These are phyloP conservation scores for Jordanella pulchra DNA, from an alignment of 2,797 vertebrate genomes.

Conservation along the genomic window DNA sequence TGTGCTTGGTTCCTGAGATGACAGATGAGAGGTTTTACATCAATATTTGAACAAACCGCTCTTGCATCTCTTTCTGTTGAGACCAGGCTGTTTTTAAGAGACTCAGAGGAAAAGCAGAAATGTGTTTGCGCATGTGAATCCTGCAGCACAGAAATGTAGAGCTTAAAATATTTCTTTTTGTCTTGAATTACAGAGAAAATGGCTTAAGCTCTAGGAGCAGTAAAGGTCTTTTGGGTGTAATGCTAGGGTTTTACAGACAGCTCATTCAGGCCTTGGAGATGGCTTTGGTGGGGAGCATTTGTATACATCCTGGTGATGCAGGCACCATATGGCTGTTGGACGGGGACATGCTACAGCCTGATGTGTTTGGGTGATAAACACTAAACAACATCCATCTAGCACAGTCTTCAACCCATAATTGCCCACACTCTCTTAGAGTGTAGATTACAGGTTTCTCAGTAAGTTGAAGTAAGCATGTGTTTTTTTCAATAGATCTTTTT, in stretches of 20 bases:
- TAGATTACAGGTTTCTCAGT: conserved; percentile 33
- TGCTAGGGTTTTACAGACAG: neutral
- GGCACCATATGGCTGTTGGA: conserved; percentile 20
- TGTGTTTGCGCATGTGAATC: conserved; percentile 41
- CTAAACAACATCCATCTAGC: conserved; percentile 28
- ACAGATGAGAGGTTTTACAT: conserved; percentile 70
- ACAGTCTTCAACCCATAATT: conserved; percentile 24
- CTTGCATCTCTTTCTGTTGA: conserved; percentile 58
- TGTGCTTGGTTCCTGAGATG: conserved; percentile 52
- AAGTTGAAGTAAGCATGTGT: conserved; percentile 14
- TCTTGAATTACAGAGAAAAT: conserved; percentile 46
- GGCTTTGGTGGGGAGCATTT: neutral
- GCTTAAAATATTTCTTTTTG: conserved; percentile 39
- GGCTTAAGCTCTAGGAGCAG: conserved; percentile 33
- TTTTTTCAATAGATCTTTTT: neutral
- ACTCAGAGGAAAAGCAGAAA: conserved; percentile 40
- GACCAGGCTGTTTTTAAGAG: conserved; percentile 58
- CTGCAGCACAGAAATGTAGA: conserved; percentile 36
- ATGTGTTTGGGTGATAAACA: conserved; percentile 35
- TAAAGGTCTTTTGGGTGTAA: neutral
- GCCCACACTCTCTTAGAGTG: neutral
- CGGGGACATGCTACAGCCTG: conserved; percentile 19
- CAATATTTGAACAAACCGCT: conserved; percentile 78
- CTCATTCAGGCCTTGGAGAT: neutral
- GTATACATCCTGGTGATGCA: conserved; percentile 23